Evolutionary conservation across 2,888 invertebrate species (phyloP), one percentile per base, ranked within the genome.

Genomic region (Nysson spinosus): DNA sequence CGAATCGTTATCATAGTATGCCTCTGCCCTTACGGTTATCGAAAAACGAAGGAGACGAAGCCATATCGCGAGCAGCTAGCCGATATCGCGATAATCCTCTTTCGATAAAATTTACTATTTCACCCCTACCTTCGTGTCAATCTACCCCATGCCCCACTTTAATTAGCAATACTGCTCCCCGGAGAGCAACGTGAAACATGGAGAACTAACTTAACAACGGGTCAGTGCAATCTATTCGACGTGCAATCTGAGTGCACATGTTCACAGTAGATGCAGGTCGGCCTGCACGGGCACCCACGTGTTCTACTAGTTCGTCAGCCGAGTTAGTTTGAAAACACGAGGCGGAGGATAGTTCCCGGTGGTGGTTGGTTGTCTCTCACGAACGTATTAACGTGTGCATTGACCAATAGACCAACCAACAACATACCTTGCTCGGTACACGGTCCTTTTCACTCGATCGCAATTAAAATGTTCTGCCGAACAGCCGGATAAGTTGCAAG

Each of bases 191-290:
- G 65, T 63, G 75, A 73, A 80, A 76, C 77, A 81, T 68, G 72
- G 68, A 63, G 74, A 83, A 81, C 82, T 82, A 84, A 84, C 83
- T 83, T 83, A 84, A 85, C 81, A 82, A 78, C 77, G 83, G 83
- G 83, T 85, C 83, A 83, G 78, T 75, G 80, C 81, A 81, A 84
- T 84, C 82, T 80, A 81, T 80, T 78, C 75, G 66, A 49, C 51
- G 50, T 64, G 62, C 66, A 49, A 42, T 57, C 39, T 19, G 51
- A 17, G 40, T 26, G 46, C 37, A 34, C 35, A 50, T 58, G 19
- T 56, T 60, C 50, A 43, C 46, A 24, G n/a, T n/a, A n/a, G n/a
- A n/a, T n/a, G n/a, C n/a, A n/a, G n/a, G n/a, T n/a, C n/a, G n/a
- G n/a, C n/a, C n/a, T 42, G 50, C 47, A 55, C 51, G 35, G 32